Percentiles rank a stretch among this genome's conserved stretches.
These are phyloP conservation scores for Anagyrus pseudococci DNA, from an alignment of 2,888 invertebrate genomes.

Conservation along the genomic window DNA sequence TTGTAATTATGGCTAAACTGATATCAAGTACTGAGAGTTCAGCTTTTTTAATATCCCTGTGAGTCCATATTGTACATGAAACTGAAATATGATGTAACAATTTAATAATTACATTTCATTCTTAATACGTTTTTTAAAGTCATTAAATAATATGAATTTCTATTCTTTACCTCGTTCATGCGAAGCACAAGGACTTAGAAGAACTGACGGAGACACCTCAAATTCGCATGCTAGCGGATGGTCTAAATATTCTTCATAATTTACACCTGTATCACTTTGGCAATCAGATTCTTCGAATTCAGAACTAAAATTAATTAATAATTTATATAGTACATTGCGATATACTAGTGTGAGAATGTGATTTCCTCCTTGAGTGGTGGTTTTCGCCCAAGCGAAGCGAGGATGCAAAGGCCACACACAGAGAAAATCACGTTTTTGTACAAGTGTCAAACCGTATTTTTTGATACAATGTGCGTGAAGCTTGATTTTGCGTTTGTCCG, in stretches of 20 bases:
- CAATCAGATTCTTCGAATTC: conserved; percentile 70
- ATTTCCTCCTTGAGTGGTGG: no score
- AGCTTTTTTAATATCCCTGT: conserved; percentile 87
- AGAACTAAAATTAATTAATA: conserved; percentile 63
- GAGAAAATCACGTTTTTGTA: no score
- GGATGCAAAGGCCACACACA: no score
- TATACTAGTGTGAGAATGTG: no score
- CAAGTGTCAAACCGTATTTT: background rate
- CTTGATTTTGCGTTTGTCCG: no score
- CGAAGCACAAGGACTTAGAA: conserved; percentile 74
- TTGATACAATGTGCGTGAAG: background rate
- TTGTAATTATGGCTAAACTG: conserved; percentile 90
- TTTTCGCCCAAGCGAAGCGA: no score
- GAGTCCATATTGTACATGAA: conserved; percentile 95
- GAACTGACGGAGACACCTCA: conserved; percentile 76
- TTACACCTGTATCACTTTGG: conserved; percentile 57
- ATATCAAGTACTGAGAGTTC: conserved; percentile 94
- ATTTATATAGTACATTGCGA: conserved; percentile 3
- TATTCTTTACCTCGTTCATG: conserved; percentile 77
- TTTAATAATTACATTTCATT: no score
- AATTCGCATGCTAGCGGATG: conserved; percentile 70
- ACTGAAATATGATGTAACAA: conserved; percentile 72
- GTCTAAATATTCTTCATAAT: conserved; percentile 60
- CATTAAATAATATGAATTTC: no score
- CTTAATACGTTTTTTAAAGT: no score